Base-by-base conservation (phyloP, 2,888 invertebrate genomes). In the Labia minor region DNA sequence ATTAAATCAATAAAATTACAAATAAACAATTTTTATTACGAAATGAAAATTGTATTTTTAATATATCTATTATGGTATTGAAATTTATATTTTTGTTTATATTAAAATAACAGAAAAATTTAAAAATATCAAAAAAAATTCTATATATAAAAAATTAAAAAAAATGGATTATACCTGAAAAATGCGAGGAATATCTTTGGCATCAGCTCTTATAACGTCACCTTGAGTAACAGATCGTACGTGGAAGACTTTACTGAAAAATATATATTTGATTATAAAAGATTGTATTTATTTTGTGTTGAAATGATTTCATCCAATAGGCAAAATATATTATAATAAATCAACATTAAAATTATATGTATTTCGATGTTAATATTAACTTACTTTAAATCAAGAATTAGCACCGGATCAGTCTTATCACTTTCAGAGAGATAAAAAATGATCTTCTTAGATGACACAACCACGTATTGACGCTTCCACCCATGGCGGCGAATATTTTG, bases 181-280 rank as follows among this genome's bases (percentile, higher is more conserved):
- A 81, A 99, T 99, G 79, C 95, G 89, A 74, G 98, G 98, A 80
- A 99, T 95, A 84, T 98, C 96, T 86, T 94, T 95, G 79, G 95
- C 93, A 84, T 97, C 96, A 67, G 96, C 98, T 77, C 97, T 88
- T 78, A 98, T 96, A 74, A 98, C 97, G 84, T 99, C 99, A 74
- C 97, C 97, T 80, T 97, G 97, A 70, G 98, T 97, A 72, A 99
- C 98, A 69, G 95, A 92, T 72, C 98, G 88, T 73, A 98, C 98
- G 82, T 98, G 97, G 83, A 96, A 98, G 77, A 99, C 90, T 85
- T 98, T 97, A 81, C 97, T 95, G 82, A 14, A 78, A 77, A 69
- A 69, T 66, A 70, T 68, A 72, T 70, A 64, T 20, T 37, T 63
- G 66, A 67, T 62, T 26, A 6, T 26, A 26, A 26, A 26, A 26